Conservation (phyloP, 2,888 invertebrate species). For the Papilio demoleus region DNA sequence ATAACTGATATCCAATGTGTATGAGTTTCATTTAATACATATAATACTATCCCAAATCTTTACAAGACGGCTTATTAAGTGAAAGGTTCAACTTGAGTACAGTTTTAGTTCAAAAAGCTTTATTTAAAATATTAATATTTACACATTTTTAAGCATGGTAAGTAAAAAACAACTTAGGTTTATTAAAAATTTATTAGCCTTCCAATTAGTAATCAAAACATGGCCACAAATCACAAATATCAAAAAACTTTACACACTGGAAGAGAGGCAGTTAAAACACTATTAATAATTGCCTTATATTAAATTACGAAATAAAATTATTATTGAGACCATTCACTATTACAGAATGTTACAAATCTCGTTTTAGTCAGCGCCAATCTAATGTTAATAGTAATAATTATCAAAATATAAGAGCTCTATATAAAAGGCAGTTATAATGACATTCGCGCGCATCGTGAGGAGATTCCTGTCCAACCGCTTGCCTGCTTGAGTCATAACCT, state of each 20-base stretch:
- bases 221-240: conserved; percentile 29
- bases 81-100: no score
- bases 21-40: conserved; percentile 23
- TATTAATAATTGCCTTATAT: conserved; percentile 8
- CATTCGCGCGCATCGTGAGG: no score
- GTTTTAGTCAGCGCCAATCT: not conserved
- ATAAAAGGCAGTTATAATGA: no score
- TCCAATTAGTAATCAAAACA: conserved; percentile 39
- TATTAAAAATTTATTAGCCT: conserved; percentile 39
- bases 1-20: conserved; percentile 18
- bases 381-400: not conserved
- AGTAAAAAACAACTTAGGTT: not conserved
- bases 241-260: conserved; percentile 36
- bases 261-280: conserved; percentile 31
- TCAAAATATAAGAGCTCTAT: not conserved
- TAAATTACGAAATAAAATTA: conserved; percentile 24
- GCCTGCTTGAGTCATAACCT: no score
- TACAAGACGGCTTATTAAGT: no score
- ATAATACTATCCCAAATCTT: no score
- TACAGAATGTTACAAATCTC: conserved; percentile 13
- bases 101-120: no score
- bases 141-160: no score
- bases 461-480: no score
- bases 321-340: conserved; percentile 11
- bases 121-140: no score